These are phyloP conservation scores for Nineta flava DNA, from an alignment of 2,888 invertebrate species.

Conservation along the genomic window DNA sequence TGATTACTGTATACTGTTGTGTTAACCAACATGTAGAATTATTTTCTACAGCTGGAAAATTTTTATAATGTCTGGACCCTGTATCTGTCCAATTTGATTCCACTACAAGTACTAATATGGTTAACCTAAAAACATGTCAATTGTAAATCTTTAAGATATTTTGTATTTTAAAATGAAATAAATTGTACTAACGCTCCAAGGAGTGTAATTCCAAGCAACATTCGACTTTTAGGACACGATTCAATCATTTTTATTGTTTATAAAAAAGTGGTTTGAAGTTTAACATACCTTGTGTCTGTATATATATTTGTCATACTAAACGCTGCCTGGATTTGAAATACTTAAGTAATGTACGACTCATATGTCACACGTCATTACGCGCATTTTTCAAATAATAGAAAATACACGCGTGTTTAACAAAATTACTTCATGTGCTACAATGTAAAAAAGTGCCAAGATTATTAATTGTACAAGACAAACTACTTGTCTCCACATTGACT, in stretches of 20 bases:
- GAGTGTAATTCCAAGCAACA: constrained; percentile 60
- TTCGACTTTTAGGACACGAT: constrained; percentile 68
- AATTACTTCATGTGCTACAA: no score
- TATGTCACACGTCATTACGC: no score
- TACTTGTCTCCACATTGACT: no score
- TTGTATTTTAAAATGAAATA: constrained; percentile 4
- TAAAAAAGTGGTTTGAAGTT: neutral
- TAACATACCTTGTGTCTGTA: no score
- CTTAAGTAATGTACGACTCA: no score
- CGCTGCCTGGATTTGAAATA: no score
- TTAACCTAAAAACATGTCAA: constrained; percentile 42
- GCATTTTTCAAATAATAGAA: no score
- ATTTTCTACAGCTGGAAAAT: constrained; percentile 51
- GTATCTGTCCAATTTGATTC: constrained; percentile 59
- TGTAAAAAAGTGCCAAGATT: no score
- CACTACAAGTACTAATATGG: constrained; percentile 62
- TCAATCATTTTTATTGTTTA: constrained; percentile 48
- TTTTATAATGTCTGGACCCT: constrained; percentile 31
- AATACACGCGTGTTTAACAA: no score
- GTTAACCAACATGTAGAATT: constrained; percentile 64
- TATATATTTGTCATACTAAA: no score
- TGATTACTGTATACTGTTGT: constrained; percentile 53
- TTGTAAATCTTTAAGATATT: constrained; percentile 8
- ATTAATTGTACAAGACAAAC: no score
- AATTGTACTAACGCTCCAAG: constrained; percentile 50